A percentile compares a stretch with the other conserved stretches of the same genome.
Evolutionary conservation across 1,140 invertebrate species (phyloP).

Genomic region (Rhagoletis pomonella): DNA sequence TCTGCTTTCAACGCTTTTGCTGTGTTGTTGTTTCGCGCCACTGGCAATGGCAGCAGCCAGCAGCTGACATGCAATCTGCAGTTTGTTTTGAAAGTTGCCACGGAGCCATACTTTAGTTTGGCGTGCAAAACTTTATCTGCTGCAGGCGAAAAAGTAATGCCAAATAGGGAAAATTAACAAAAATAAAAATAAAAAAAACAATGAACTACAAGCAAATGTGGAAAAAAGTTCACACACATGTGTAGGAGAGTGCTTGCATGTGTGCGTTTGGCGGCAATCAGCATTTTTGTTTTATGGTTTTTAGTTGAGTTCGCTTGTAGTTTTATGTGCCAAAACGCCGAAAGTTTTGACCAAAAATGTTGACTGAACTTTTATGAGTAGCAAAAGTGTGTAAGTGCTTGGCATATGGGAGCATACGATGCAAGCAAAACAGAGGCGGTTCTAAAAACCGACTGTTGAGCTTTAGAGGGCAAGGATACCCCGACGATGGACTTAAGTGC

Average conservation of each 20-base stretch:
- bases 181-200: constrained; percentile 22
- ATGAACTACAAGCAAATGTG: too few species aligned
- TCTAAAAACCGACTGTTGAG: neutral
- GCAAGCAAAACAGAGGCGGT: neutral
- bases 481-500: too few species aligned
- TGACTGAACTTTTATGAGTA: constrained; percentile 23
- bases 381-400: neutral
- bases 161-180: neutral
- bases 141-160: constrained; percentile 29
- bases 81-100: constrained; percentile 9
- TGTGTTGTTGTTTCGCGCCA: neutral
- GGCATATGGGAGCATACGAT: neutral
- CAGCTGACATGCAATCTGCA: constrained; percentile 14
- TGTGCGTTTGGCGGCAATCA: neutral
- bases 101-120: constrained; percentile 23
- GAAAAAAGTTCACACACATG: constrained; percentile 7
- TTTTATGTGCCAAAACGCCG: neutral
- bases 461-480: too few species aligned
- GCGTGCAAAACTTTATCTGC: constrained; percentile 38
- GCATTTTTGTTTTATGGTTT: too few species aligned
- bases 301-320: neutral
- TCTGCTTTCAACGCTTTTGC: constrained; percentile 26
- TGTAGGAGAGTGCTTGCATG: neutral
- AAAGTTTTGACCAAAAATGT: constrained; percentile 43
- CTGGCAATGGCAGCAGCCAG: constrained; percentile 9